phyloP scores from a whole-genome alignment of 2,797 vertebrate genomes.

The Nyctalus aviator region DNA sequence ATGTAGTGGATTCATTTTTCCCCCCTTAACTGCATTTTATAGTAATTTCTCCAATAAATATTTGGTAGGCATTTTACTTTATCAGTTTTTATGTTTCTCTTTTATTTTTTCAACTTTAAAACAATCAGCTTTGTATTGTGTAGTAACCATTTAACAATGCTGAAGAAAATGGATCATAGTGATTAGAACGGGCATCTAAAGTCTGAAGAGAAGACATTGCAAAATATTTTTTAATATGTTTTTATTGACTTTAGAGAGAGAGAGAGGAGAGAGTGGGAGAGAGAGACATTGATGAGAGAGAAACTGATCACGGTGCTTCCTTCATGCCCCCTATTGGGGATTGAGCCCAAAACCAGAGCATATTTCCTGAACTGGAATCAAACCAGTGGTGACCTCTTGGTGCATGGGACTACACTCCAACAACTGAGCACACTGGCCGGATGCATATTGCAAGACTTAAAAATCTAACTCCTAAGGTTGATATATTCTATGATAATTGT shows the following conservation, averaged over 20 bases:
- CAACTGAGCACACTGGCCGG: too few species aligned
- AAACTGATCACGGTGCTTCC: too few species aligned
- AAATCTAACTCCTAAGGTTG: neutral
- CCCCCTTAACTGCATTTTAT: neutral
- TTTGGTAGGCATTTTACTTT: slow-evolving; percentile 11
- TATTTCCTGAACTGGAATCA: too few species aligned
- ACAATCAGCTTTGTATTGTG: neutral
- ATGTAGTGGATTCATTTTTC: slow-evolving; percentile 1
- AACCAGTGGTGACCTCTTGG: too few species aligned
- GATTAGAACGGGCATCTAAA: neutral
- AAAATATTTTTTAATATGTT: neutral
- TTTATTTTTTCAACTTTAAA: slow-evolving; percentile 22
- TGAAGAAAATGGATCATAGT: neutral
- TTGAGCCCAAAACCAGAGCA: too few species aligned
- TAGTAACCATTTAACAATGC: neutral
- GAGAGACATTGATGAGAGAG: too few species aligned
- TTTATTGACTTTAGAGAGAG: too few species aligned
- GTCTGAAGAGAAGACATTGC: neutral
- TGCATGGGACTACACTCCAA: too few species aligned
- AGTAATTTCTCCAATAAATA: neutral
- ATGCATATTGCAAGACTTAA: neutral
- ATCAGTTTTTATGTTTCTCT: slow-evolving; percentile 11
- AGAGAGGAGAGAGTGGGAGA: too few species aligned
- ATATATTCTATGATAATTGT: neutral
- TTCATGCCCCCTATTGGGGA: too few species aligned